Conservation (phyloP, 92 coral and sea anemone species). For the Parazoanthus atlanticus region DNA sequence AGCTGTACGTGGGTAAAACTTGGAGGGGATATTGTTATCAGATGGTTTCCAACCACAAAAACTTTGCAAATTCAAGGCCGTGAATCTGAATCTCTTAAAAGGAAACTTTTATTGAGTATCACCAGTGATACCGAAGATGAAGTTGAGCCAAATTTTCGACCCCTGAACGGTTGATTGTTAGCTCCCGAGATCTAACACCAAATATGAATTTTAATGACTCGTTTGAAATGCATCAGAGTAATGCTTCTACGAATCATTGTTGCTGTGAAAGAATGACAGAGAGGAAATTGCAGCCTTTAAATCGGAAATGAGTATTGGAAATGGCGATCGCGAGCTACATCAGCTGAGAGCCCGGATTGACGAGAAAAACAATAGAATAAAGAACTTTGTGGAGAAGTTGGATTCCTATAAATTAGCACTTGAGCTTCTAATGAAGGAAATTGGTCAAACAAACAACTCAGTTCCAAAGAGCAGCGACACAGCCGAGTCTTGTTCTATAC, state of each 20-base stretch:
- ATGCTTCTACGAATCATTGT: conserved; percentile 10
- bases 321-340: conserved; percentile 7
- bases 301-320: conserved; percentile 10
- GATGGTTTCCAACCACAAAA: conserved; percentile 24
- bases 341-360: conserved; percentile 7
- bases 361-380: conserved; percentile 26
- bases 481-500: neutral
- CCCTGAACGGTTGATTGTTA: conserved; percentile 7
- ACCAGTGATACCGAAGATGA: neutral
- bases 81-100: conserved; percentile 8
- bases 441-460: conserved; percentile 20
- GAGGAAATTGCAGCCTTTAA: conserved; percentile 20
- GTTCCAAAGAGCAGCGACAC: neutral
- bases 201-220: conserved; percentile 26
- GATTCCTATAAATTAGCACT: conserved; percentile 25
- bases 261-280: conserved; percentile 19
- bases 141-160: too few species aligned
- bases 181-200: neutral
- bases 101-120: conserved; percentile 19
- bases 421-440: conserved; percentile 29
- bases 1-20: conserved; percentile 24
- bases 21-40: conserved; percentile 22
- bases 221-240: conserved; percentile 6
- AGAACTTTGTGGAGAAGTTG: neutral
- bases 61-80: conserved; percentile 27